Evolutionary conservation across 2,113 vertebrate species (phyloP), one percentile per base, ranked within the genome.

Genomic region (Tragelaphus buxtoni): DNA sequence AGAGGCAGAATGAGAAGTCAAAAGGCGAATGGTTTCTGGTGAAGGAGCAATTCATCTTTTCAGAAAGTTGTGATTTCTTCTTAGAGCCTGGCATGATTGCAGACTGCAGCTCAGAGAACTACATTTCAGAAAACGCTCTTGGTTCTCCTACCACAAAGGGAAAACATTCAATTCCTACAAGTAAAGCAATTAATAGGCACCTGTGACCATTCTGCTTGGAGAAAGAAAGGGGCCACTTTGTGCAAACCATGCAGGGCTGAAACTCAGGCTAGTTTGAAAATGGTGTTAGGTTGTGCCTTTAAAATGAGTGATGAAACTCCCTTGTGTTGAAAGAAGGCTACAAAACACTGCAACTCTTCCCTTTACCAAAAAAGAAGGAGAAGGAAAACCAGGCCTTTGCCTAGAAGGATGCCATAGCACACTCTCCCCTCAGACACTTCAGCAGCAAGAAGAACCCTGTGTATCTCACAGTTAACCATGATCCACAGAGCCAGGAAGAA

Each of bases 231-330:
- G 80, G 42, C 65, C 90, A 10, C 83, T 35, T 30, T 97, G 63
- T 89, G 82, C 94, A 97, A 96, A 30, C 7, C 72, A 88, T 90
- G 94, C 51, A 87, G 94, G 60, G 61, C 63, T 88, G 35, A 79
- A 90, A 42, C 55, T 72, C 60, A 17, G 90, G 45, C 35, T 79
- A 28, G 77, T 65, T 84, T 49, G 65, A 92, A 98, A 94, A 91
- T 32, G n/a, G 56, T 72, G 79, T 84, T 60, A 92, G 93, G 77
- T 61, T 97, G 88, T 96, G 45, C 96, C 97, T 97, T 98, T 94
- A 95, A 98, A 97, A 97, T 90, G 8, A 55, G 87, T 96, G 97
- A 96, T 96, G 98, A 98, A 93, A 97, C 82, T 91, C 86, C 53
- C 72, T 81, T 74, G 69, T 90, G 92, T 94, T 98, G 91, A 98